phyloP scores from a whole-genome alignment of 2,888 invertebrate genomes.

The Lepas anatifera region DNA sequence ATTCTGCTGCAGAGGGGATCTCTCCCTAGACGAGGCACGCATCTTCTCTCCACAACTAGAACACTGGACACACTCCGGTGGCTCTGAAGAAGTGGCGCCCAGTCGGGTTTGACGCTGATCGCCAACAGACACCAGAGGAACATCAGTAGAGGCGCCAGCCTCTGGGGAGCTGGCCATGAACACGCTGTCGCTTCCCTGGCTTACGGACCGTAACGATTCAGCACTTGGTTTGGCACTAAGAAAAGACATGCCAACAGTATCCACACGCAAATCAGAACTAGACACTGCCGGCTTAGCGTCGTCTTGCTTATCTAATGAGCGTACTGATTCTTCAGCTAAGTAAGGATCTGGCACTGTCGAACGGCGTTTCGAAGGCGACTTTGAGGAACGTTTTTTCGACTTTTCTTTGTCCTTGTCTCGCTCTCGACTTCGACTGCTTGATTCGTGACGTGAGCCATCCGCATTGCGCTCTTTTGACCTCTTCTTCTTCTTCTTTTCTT shows the following conservation, averaged over 20 bases:
- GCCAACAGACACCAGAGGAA: too few species aligned
- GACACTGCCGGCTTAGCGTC: not conserved
- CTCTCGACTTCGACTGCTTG: not conserved
- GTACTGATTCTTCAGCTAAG: too few species aligned
- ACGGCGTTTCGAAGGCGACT: not conserved
- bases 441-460: not conserved
- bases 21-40: not conserved
- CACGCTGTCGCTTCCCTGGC: conserved; percentile 80
- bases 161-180: conserved; percentile 47
- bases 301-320: not conserved
- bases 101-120: not conserved
- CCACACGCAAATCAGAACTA: not conserved
- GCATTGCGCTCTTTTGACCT: conserved; percentile 20
- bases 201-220: conserved; percentile 75
- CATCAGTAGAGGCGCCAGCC: not conserved
- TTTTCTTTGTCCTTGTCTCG: not conserved
- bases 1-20: not conserved
- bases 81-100: not conserved
- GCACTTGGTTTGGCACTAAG: conserved; percentile 42
- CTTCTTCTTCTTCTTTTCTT: conserved; percentile 22
- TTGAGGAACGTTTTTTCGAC: not conserved
- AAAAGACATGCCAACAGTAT: not conserved
- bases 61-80: not conserved
- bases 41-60: not conserved
- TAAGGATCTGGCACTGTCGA: not conserved